Percentiles rank a stretch among this genome's conserved stretches.
These are phyloP conservation scores for Himalopsyche anomala DNA, from an alignment of 2,888 invertebrate species.

Conservation along the genomic window DNA sequence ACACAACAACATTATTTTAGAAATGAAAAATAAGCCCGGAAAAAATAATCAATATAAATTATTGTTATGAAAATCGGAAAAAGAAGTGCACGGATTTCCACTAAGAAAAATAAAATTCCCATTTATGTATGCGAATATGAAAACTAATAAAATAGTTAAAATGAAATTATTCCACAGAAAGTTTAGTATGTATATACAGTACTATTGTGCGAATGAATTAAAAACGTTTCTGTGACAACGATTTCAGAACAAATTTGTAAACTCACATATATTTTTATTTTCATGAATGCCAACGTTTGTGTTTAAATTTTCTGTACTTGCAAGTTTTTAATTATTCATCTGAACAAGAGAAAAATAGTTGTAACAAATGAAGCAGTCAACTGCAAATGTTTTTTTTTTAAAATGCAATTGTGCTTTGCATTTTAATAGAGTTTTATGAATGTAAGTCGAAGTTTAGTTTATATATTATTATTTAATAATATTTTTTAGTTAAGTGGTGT, in stretches of 20 bases:
- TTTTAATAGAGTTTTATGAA: too few species aligned
- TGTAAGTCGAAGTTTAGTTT: too few species aligned
- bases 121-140: not conserved
- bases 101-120: not conserved
- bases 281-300: not conserved
- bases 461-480: too few species aligned
- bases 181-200: too few species aligned
- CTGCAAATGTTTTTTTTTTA: not conserved
- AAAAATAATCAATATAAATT: not conserved
- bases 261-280: not conserved
- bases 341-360: not conserved
- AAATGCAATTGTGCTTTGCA: too few species aligned
- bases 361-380: not conserved
- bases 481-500: too few species aligned
- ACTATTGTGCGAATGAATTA: not conserved
- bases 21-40: not conserved
- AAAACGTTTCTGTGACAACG: slow-evolving; percentile 1
- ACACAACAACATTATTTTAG: too few species aligned
- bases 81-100: not conserved
- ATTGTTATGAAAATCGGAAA: not conserved
- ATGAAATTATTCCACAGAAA: slow-evolving; percentile 4
- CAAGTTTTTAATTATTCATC: not conserved
- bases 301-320: not conserved
- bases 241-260: not conserved
- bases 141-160: not conserved